A percentile compares a stretch with the other conserved stretches of the same genome.
These are phyloP conservation scores for Netelia inedita DNA, from an alignment of 2,888 invertebrate species.

Conservation along the genomic window DNA sequence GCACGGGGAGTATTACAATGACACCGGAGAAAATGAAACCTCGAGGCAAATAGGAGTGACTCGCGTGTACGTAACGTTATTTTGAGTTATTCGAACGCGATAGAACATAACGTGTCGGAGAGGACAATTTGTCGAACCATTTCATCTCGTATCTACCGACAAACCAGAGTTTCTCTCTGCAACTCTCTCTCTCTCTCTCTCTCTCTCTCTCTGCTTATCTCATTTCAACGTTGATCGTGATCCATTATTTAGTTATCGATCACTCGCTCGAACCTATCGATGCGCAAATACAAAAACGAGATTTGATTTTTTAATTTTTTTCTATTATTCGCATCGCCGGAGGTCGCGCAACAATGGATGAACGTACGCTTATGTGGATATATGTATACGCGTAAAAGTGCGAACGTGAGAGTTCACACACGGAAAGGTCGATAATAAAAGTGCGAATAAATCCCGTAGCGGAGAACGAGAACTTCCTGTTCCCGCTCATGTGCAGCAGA, in stretches of 20 bases:
- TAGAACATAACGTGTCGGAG: conserved; percentile 8
- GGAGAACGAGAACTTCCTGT: conserved; percentile 71
- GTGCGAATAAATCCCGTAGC: conserved; percentile 73
- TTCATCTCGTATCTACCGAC: conserved; percentile 13
- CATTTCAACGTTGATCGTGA: background rate
- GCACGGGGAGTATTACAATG: conserved; percentile 23
- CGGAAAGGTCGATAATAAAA: conserved; percentile 64
- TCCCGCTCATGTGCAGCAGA: conserved; percentile 55
- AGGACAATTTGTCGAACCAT: conserved; percentile 35
- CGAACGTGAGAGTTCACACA: conserved; percentile 31
- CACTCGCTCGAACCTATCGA: background rate
- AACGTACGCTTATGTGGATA: conserved; percentile 5
- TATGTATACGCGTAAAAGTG: conserved; percentile 27
- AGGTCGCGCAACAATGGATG: conserved; percentile 55
- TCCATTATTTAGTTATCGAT: background rate
- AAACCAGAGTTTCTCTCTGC: background rate
- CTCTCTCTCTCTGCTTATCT: background rate
- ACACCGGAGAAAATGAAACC: conserved; percentile 44
- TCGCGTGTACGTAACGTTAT: conserved; percentile 22
- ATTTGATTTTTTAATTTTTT: conserved; percentile 35
- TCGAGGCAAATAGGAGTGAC: background rate
- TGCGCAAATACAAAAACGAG: background rate
- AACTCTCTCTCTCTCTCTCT: no score
- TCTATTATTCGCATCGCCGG: conserved; percentile 11
- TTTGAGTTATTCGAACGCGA: conserved; percentile 20